A percentile compares a stretch with the other conserved stretches of the same genome.
Conservation (phyloP, 2,888 invertebrate species). For the Pseudolycoriella hygida region DNA sequence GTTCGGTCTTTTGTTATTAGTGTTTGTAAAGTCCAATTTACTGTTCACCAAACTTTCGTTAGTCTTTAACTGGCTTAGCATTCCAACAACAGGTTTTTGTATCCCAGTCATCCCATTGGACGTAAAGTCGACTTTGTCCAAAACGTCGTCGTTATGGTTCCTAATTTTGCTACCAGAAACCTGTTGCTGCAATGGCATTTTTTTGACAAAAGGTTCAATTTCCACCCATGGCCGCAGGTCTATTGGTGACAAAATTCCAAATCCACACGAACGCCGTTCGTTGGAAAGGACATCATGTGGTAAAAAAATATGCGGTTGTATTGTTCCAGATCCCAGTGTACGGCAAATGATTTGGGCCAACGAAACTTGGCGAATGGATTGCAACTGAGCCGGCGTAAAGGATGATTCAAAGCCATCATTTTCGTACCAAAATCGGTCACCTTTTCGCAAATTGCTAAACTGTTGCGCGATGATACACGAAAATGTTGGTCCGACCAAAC, state of each 20-base stretch:
- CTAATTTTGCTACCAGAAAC: neutral
- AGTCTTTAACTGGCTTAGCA: neutral
- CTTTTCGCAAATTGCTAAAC: constrained; percentile 57
- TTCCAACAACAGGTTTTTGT: constrained; percentile 14
- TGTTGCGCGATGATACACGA: constrained; percentile 79
- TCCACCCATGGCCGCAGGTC: constrained; percentile 27
- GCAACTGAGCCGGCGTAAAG: constrained; percentile 58
- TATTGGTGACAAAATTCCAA: constrained; percentile 19
- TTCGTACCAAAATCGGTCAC: constrained; percentile 73
- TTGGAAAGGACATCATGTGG: constrained; percentile 23
- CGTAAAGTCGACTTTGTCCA: constrained; percentile 16
- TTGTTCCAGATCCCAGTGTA: constrained; percentile 25
- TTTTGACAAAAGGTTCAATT: constrained; percentile 21
- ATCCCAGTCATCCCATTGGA: constrained; percentile 17
- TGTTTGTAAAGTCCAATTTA: constrained; percentile 37
- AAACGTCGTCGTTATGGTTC: constrained; percentile 12
- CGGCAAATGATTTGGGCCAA: constrained; percentile 45
- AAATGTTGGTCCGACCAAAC: constrained; percentile 71
- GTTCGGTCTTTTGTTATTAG: constrained; percentile 14
- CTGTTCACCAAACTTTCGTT: constrained; percentile 32
- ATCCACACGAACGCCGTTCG: constrained; percentile 22
- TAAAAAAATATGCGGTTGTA: constrained; percentile 27
- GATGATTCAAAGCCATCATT: constrained; percentile 55
- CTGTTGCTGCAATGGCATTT: constrained; percentile 7
- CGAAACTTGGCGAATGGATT: constrained; percentile 50